Evolutionary conservation across 2,797 vertebrate genomes (phyloP), one percentile per base, ranked within the genome.

Genomic region (Gastrophryne carolinensis): DNA sequence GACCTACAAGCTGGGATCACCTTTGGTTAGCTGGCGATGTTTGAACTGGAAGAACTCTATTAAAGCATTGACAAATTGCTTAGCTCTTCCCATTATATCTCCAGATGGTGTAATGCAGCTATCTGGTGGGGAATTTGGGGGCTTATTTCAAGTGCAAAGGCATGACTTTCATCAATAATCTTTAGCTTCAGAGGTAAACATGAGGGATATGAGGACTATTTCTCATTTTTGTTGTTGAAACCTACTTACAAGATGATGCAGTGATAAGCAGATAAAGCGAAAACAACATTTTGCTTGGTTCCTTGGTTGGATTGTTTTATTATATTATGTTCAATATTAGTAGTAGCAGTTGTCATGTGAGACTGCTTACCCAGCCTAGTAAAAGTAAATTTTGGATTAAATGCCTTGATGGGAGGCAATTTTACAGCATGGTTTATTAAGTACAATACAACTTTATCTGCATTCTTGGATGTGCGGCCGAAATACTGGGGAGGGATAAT

Each of bases 1-100:
- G 49, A 63, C 71, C 58, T 64, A 30, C 50, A 70, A 37, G 37
- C 35, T 23, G 34, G 66, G 66, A 77, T 63, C 63, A 64, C 19
- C 53, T 65, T 54, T n/a, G 29, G 34, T 64, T 71, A 27, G 9
- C 35, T 41, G 12, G 27, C 32, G 58, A 67, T 77, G 47, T 44
- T 37, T 56, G 29, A 26, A 49, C 50, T 57, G 64, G 34, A 70
- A 56, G 49, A 77, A 54, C 70, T 23, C 44, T 19, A 62, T 39
- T 61, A 69, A 23, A 69, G 21, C 10, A 17, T 6, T 15, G 26
- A 56, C 1, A 29, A 10, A 2, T 56, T 32, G 21, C 64, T 69
- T 69, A 62, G 62, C 39, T 50, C 41, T 60, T 58, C 34, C 9
- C n/a, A 60, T 23, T 39, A 54, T 23, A 54, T 21, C 60, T 58